phyloP scores from a whole-genome alignment of 2,888 invertebrate species.

The Seira musarum region DNA sequence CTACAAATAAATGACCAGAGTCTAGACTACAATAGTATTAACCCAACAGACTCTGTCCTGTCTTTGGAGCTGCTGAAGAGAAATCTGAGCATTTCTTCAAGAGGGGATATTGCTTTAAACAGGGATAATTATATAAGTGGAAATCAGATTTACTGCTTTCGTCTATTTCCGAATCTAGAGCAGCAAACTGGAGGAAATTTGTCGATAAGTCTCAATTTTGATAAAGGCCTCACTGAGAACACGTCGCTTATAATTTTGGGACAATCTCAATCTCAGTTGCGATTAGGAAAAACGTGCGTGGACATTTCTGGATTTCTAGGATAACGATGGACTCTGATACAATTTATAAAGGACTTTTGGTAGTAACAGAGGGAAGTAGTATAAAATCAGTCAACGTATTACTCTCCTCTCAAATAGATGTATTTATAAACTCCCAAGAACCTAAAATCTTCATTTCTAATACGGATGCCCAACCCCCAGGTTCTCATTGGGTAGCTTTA shows the following conservation, averaged over 20 bases:
- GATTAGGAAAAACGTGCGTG: not conserved
- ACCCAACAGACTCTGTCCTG: slow-evolving; percentile 14
- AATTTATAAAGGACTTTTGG: too few species aligned
- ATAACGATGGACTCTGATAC: too few species aligned
- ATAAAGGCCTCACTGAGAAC: not conserved
- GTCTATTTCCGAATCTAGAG: slow-evolving; percentile 3
- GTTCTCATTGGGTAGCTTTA: slow-evolving; percentile 16
- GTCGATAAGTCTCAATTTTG: slow-evolving; percentile 12
- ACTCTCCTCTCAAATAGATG: not conserved
- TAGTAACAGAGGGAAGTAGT: too few species aligned
- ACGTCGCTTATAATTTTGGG: not conserved
- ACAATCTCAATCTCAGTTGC: not conserved
- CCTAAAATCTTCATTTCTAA: slow-evolving; percentile 22
- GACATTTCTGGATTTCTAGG: not conserved
- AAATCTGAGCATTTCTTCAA: not conserved
- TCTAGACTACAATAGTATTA: slow-evolving; percentile 8
- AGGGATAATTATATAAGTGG: slow-evolving; percentile 1
- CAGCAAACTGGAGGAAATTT: not conserved
- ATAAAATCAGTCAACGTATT: slow-evolving; percentile 3
- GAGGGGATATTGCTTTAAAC: not conserved
- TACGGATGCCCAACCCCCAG: not conserved
- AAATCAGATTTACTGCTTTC: not conserved
- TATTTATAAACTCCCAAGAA: not conserved
- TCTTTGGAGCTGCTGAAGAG: not conserved
- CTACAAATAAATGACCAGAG: slow-evolving; percentile 16